Evolutionary conservation across 1,140 invertebrate species (phyloP), one percentile per base, ranked within the genome.

Genomic region (Periplaneta americana): DNA sequence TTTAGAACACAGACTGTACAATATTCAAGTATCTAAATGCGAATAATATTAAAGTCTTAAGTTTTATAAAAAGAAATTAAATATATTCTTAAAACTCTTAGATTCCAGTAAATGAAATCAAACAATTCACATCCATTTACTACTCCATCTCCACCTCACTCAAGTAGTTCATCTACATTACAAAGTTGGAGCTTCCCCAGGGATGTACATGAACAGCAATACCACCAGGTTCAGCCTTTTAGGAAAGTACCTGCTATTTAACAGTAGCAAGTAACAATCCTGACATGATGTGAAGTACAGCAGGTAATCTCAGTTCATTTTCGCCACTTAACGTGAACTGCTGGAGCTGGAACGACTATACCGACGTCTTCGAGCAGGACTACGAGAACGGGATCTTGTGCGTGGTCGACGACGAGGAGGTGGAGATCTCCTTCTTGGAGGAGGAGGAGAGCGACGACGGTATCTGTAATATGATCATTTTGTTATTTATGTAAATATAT

Each of bases 321-420:
- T 6, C 2, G 32, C 9, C 78, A 34, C 78, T 91, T 92, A 95
- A 90, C 93, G 92, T 83, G 94, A 95, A 85, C 93, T 95, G 86
- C 93, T 95, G 17, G 94, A 95, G 84, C 93, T 94, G 81, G 95
- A 96, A 86, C 95, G 91, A 85, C 94, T 95, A 88, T 95, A 95
- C 83, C 95, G 92, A 83, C 95, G 91, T 83, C 95, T 92, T 82
- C 92, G 88, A 80, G 92, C 91, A 28, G 85, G 91, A 89, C 13
- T 90, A 89, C 48, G 92, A 90, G 85, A 92, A 18, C 91, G 88
- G 0, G 91, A 92, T 82, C 92, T 90, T 35, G 90, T 89, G 83
- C 93, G 89, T 37, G 90, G 89, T 82, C 92, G 90, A 74, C 93
- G 90, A 66, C 91, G 88, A 18, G 92, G 90, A 35, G 92, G 91